Evolutionary conservation across 2,888 invertebrate genomes (phyloP).

Genomic region (Mermis nigrescens): DNA sequence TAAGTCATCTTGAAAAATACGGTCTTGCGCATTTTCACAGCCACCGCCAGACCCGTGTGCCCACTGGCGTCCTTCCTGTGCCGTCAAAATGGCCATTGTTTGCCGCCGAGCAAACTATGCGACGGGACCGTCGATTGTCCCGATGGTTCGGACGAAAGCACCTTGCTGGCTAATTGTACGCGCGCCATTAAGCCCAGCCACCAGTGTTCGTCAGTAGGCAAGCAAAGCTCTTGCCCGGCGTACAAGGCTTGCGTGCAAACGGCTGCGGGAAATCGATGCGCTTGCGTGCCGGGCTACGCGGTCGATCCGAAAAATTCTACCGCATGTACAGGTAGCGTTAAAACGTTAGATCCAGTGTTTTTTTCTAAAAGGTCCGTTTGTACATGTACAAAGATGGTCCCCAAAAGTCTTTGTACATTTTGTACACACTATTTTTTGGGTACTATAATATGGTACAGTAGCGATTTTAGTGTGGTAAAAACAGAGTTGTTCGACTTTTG

Average conservation of each 20-base stretch:
- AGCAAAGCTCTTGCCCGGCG: neutral
- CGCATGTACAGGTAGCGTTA: neutral
- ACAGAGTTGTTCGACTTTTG: no score
- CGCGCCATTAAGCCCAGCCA: neutral
- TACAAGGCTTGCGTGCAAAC: neutral
- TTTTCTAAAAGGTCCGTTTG: no score
- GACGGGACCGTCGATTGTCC: constrained; percentile 68
- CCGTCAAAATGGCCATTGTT: constrained; percentile 58
- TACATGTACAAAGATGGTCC: no score
- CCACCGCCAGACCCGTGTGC: no score
- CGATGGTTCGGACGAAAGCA: constrained; percentile 69
- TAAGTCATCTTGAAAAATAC: no score
- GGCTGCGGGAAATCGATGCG: neutral
- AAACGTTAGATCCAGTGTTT: no score
- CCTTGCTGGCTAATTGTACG: constrained; percentile 38
- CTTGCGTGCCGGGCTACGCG: neutral
- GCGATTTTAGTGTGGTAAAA: no score
- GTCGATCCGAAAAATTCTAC: neutral
- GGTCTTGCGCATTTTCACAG: no score
- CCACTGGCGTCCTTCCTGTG: constrained; percentile 42
- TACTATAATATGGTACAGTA: no score
- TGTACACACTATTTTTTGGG: no score
- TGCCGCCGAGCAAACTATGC: constrained; percentile 57
- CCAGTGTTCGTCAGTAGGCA: neutral
- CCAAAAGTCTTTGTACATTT: no score